Percentiles rank a stretch among this genome's conserved stretches.
Evolutionary conservation across 2,797 vertebrate species (phyloP).

Genomic region (Arvicola amphibius): DNA sequence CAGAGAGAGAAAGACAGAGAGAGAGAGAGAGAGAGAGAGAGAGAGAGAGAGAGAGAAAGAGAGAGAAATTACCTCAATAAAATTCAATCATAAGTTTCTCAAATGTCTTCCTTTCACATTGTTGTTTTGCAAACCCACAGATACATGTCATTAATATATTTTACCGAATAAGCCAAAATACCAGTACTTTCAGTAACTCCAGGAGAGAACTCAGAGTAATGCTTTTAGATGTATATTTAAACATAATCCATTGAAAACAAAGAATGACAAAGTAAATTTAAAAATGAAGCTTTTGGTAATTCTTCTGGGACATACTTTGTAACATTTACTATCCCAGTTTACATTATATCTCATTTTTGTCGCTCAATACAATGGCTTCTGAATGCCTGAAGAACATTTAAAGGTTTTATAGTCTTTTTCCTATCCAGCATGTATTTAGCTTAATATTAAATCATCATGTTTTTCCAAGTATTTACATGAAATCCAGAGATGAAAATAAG

Average conservation of each 20-base stretch:
- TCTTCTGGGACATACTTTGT: constrained; percentile 75
- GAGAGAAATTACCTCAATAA: not conserved
- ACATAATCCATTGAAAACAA: constrained; percentile 78
- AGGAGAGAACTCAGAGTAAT: constrained; percentile 22
- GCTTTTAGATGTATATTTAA: not conserved
- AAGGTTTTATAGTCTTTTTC: constrained; percentile 47
- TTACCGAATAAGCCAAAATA: constrained; percentile 39
- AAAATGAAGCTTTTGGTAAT: constrained; percentile 82
- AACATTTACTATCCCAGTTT: constrained; percentile 65
- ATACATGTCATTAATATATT: constrained; percentile 2
- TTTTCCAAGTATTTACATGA: constrained; percentile 73
- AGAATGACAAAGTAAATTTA: constrained; percentile 76
- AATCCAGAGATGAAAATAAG: constrained; percentile 78
- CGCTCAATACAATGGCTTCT: constrained; percentile 75
- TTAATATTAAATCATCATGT: constrained; percentile 44
- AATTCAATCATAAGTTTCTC: constrained; percentile 18
- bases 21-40: not conserved
- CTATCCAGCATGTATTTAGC: constrained; percentile 68
- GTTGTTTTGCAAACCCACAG: not conserved
- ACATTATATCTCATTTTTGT: constrained; percentile 66
- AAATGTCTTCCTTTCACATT: not conserved
- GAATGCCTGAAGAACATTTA: constrained; percentile 74
- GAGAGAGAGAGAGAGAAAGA: not conserved
- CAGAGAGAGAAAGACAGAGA: not conserved
- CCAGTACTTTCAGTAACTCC: not conserved